Base-by-base conservation (phyloP, 1,140 invertebrate species). In the Arion vulgaris region DNA sequence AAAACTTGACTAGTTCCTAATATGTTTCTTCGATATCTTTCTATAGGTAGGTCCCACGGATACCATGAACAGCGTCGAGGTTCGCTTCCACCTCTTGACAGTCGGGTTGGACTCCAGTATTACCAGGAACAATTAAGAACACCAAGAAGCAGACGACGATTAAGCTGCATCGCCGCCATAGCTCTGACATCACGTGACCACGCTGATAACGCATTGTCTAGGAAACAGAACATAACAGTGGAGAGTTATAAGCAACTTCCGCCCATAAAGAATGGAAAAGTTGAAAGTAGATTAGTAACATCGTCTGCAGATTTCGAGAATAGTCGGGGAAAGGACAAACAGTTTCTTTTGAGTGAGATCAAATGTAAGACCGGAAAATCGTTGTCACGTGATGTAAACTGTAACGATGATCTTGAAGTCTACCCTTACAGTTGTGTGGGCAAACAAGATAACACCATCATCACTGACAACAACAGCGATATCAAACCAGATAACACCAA, bases 101-200 rank as follows among this genome's bases (percentile, higher is more conserved):
- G 41, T 28, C 9, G 41, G 28, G 23, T 1, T 28, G 41, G 28
- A 19, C 17, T 72, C 26, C 71, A 36, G 5, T 41, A 11, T 32
- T 32, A 5, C 23, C 36, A 26, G 17, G 51, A 53, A 23, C 74
- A 38, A 36, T 32, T 34, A 1, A 23, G 36, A n/a, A 26, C 76
- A n/a, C 53, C 76, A 4, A n/a, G 51, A 38, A 78, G 76, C 57
- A 57, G 34, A n/a, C 76, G 76, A 7, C n/a, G 76, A 19, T 36
- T 78, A 4, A 78, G 76, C 38, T 41, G 38, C 15, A 41, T 68
- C 23, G 76, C 76, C 34, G 57, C 53, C 32, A 66, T 78, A 23
- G 26, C 76, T 68, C 4, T 68, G 7, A 41, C 57, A 9, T 7
- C n/a, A 28, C 28, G 11, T 66, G 62, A 34, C 28, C n/a, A 66